Base-by-base conservation (phyloP, 2,888 invertebrate species). In the Rhagonycha lutea region DNA sequence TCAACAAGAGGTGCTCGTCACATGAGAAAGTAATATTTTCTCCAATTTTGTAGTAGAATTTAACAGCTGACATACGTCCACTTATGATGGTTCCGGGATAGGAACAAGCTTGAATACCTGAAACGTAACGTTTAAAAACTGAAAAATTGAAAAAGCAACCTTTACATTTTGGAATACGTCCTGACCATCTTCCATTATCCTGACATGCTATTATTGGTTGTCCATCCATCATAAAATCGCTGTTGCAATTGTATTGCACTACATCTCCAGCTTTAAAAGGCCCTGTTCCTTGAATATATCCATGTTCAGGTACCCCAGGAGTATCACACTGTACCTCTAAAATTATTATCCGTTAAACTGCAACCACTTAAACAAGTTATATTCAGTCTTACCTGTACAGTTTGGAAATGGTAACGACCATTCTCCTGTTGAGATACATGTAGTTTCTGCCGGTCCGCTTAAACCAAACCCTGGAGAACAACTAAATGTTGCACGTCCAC, bases 151-250 rank as follows among this genome's bases (percentile, higher is more conserved):
- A 23, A 12, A 8, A 7, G 0, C 63, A 26, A 65, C n/a, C 70
- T 91, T 91, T 86, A 94, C 96, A 96, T 87, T 95, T 94, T n/a
- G 96, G 95, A 26, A 94, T 89, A 63, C 93, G 92, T 68, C 94
- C 94, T 73, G 95, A 95, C 95, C 96, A 96, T 76, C 94, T 90
- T 9, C 95, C 95, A 85, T 93, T 95, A 84, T 95, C 95, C 88
- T 96, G 95, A 87, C 97, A 97, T 23, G 96, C 95, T 70, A 96
- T 92, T 81, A 96, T 95, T n/a, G 96, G 95, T 82, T 95, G 92
- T 2, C 97, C 96, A 86, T 96, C 95, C 91, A 96, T 93, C 91
- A 96, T 95, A 87, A 93, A 96, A 82, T 95, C 95, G 9, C 94
- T 93, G 87, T 95, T 94, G 87, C 96, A 97, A 86, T 94, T 95